phyloP scores from a whole-genome alignment of 2,113 vertebrate species.

The Crotalus viridis region DNA sequence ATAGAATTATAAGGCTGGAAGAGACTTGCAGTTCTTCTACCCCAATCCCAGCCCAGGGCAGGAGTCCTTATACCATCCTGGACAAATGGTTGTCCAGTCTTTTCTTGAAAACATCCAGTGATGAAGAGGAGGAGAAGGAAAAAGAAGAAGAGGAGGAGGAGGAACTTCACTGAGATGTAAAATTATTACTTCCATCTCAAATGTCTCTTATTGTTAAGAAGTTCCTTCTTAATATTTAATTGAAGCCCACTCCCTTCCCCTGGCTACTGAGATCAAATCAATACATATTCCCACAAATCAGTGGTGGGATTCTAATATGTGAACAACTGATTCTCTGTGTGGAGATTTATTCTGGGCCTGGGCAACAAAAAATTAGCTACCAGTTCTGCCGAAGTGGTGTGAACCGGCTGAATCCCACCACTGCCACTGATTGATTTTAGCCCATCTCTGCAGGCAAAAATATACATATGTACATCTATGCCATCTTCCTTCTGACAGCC shows the following conservation, averaged over 20 bases:
- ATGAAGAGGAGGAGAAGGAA: not conserved
- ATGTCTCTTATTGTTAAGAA: not conserved
- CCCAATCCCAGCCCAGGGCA: not conserved
- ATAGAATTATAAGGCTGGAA: not conserved
- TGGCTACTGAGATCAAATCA: not conserved
- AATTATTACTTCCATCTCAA: not conserved
- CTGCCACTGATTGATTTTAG: not conserved
- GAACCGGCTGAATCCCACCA: no score
- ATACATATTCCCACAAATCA: not conserved
- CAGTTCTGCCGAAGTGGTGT: no score
- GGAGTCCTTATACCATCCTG: not conserved
- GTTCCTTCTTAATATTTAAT: not conserved
- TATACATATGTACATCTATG: not conserved
- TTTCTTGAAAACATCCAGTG: not conserved
- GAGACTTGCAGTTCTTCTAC: not conserved
- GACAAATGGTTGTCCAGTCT: not conserved
- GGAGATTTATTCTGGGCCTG: no score
- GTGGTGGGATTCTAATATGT: no score
- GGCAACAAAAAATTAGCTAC: no score
- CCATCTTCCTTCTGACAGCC: not conserved
- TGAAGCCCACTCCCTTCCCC: not conserved
- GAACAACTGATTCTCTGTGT: no score
- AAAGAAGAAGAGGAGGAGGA: not conserved
- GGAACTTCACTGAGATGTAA: not conserved
- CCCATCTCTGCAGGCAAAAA: not conserved